Conservation (phyloP, 1,140 invertebrate genomes). For the Dendrolimus kikuchii region DNA sequence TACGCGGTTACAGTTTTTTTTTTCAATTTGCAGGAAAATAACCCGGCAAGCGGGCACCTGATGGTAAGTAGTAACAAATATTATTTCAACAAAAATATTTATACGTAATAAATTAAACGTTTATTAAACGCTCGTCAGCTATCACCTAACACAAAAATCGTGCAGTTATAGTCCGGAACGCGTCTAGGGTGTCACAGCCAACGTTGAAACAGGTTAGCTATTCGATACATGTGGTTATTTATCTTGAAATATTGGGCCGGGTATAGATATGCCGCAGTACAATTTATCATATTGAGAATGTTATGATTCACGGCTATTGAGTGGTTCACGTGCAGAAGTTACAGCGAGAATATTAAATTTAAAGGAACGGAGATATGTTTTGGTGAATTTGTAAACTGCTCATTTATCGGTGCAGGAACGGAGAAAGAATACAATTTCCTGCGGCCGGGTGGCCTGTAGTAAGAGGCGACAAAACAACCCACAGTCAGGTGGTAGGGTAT, state of each 20-base stretch:
- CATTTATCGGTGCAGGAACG: too few species aligned
- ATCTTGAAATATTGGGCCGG: conserved; percentile 15
- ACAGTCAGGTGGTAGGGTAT: too few species aligned
- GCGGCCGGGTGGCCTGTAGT: too few species aligned
- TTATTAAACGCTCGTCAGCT: conserved; percentile 6
- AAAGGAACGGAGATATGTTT: too few species aligned
- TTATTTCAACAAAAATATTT: background rate
- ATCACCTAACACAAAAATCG: conserved; percentile 6
- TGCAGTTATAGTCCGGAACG: conserved; percentile 3
- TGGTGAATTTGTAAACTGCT: too few species aligned
- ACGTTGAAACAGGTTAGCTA: conserved; percentile 12
- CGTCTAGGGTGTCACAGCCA: conserved; percentile 6
- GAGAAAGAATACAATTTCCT: too few species aligned
- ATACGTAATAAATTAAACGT: background rate
- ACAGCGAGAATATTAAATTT: too few species aligned
- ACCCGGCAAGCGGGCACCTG: background rate
- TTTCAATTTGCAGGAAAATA: too few species aligned
- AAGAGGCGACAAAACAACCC: too few species aligned
- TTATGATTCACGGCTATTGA: too few species aligned
- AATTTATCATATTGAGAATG: conserved; percentile 5
- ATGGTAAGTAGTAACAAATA: background rate
- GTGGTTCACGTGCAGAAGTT: too few species aligned
- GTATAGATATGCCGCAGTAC: conserved; percentile 1
- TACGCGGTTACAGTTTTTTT: too few species aligned
- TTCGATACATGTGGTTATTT: conserved; percentile 20